Conservation (phyloP, 2,888 invertebrate genomes). For the Pegoplata infirma region DNA sequence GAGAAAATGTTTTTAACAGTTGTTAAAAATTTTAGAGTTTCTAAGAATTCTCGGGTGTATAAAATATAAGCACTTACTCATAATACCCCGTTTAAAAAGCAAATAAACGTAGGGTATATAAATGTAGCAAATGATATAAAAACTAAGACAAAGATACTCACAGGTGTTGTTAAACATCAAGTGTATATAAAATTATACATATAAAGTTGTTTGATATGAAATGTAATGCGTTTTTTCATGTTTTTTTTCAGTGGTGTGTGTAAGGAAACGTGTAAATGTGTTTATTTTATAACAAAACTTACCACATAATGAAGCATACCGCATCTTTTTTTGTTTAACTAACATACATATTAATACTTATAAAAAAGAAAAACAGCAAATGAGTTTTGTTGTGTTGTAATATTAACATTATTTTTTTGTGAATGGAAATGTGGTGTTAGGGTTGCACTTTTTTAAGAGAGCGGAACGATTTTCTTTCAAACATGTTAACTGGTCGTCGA, state of each 20-base stretch:
- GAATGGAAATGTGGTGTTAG: no score
- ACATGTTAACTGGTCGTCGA: no score
- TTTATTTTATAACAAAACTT: slow-evolving; percentile 45
- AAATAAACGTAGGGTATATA: no score
- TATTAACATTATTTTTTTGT: no score
- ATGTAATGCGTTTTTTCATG: not conserved
- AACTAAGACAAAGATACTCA: slow-evolving; percentile 9
- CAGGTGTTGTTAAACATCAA: slow-evolving; percentile 5
- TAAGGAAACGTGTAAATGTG: slow-evolving; percentile 20
- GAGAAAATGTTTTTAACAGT: no score
- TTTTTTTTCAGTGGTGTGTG: not conserved
- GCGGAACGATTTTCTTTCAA: no score
- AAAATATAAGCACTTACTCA: no score
- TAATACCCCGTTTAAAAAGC: no score
- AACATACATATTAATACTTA: not conserved
- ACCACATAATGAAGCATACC: slow-evolving; percentile 35
- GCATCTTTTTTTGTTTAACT: not conserved
- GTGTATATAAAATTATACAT: not conserved
- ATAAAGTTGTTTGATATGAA: slow-evolving; percentile 5
- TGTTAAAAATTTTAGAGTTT: no score
- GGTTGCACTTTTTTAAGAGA: no score
- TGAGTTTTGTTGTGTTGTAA: slow-evolving; percentile 1
- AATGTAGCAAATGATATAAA: no score
- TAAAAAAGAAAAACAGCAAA: not conserved
- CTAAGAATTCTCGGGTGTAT: no score